A percentile compares a stretch with the other conserved stretches of the same genome.
Evolutionary conservation across 2,888 invertebrate species (phyloP).

Genomic region (Perizoma flavofasciatum): DNA sequence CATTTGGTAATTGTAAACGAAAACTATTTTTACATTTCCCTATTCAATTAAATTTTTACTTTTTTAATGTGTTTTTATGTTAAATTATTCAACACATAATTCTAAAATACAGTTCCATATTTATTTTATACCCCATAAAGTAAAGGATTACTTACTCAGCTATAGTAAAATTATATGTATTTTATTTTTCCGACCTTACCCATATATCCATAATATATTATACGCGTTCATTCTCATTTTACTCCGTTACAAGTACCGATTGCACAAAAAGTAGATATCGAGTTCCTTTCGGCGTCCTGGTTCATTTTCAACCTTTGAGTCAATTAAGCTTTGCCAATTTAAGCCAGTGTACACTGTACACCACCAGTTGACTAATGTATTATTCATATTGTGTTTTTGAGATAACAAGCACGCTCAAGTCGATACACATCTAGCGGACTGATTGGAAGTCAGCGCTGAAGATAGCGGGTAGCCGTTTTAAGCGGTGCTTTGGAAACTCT

Average conservation of each 20-base stretch:
- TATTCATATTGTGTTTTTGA: conserved; percentile 83
- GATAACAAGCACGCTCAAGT: conserved; percentile 80
- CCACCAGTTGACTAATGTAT: conserved; percentile 76
- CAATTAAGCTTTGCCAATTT: conserved; percentile 82
- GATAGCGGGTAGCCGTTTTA: conserved; percentile 53
- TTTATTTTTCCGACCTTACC: conserved; percentile 3
- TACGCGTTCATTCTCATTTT: conserved; percentile 17
- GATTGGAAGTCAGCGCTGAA: conserved; percentile 64
- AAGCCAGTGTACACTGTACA: conserved; percentile 66
- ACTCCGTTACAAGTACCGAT: conserved; percentile 45
- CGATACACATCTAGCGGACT: conserved; percentile 81
- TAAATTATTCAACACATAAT: no score
- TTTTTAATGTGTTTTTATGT: no score
- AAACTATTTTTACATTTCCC: no score
- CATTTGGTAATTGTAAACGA: no score
- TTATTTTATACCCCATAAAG: no score
- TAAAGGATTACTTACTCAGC: no score
- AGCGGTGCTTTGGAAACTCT: conserved; percentile 55
- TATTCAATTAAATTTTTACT: no score
- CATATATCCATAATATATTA: not conserved
- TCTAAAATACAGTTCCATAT: no score
- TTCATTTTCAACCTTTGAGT: conserved; percentile 80
- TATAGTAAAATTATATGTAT: not conserved
- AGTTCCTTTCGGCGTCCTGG: conserved; percentile 55
- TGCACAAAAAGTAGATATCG: conserved; percentile 39